phyloP scores from a whole-genome alignment of 2,113 vertebrate species.

The Eulacestoma nigropectus region DNA sequence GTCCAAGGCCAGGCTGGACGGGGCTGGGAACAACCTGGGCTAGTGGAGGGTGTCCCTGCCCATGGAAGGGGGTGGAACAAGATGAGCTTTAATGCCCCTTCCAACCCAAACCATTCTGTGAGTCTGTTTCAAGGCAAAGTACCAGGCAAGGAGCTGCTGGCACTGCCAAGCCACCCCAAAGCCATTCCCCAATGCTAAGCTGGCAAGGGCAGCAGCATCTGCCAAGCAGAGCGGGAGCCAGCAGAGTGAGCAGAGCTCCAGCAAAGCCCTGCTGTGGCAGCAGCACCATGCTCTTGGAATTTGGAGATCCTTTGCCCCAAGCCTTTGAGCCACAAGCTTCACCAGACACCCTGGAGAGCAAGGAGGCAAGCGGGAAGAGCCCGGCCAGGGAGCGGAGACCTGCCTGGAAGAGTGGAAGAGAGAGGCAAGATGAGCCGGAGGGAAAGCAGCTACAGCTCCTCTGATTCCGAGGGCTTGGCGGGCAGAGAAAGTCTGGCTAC shows the following conservation, averaged over 20 bases:
- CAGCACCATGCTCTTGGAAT: not conserved
- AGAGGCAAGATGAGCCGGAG: conserved; percentile 69
- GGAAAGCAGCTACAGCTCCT: conserved; percentile 84
- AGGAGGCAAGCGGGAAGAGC: not conserved
- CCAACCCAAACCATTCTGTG: not conserved
- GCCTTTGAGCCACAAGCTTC: not conserved
- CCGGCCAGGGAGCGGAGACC: conserved; percentile 51
- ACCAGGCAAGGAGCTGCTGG: not conserved
- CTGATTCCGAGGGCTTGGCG: conserved; percentile 81
- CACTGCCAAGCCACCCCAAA: not conserved
- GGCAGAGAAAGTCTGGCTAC: conserved; percentile 85
- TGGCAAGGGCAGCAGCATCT: not conserved
- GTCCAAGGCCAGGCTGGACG: fast-evolving
- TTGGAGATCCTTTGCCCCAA: not conserved
- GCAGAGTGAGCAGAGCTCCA: not conserved
- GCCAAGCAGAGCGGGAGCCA: not conserved
- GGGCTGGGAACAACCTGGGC: not conserved
- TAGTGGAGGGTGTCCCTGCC: not conserved
- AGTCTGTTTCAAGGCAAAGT: not conserved
- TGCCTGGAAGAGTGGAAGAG: conserved; percentile 71
- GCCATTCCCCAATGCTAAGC: not conserved
- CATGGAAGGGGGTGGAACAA: not conserved
- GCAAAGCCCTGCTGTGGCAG: not conserved
- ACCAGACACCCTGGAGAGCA: not conserved
- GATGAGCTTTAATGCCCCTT: not conserved